These are phyloP conservation scores for Chaetodon trifasciatus DNA, from an alignment of 2,797 vertebrate species.

Conservation along the genomic window DNA sequence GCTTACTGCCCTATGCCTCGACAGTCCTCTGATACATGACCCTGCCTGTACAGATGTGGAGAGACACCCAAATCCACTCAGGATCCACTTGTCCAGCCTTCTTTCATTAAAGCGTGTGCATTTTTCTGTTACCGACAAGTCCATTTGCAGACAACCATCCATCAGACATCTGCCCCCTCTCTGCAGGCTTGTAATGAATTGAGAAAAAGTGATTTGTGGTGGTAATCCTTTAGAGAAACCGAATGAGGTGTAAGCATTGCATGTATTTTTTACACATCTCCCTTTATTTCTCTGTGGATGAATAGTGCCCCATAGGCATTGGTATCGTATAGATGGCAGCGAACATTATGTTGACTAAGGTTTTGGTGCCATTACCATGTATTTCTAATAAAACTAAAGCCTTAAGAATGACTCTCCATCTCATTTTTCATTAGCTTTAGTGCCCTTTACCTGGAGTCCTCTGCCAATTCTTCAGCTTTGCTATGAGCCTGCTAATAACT, in stretches of 20 bases:
- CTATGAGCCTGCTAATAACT: conserved; percentile 76
- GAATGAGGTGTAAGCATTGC: conserved; percentile 81
- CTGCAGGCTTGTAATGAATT: conserved; percentile 83
- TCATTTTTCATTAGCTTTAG: conserved; percentile 83
- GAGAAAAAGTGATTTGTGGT: conserved; percentile 82
- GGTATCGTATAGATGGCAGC: conserved; percentile 76
- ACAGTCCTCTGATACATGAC: conserved; percentile 57
- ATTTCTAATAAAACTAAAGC: conserved; percentile 84
- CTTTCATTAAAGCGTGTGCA: conserved; percentile 84
- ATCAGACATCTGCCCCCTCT: conserved; percentile 81
- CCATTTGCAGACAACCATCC: conserved; percentile 86
- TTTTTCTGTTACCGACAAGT: conserved; percentile 84
- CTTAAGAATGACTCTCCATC: conserved; percentile 72
- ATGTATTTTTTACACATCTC: conserved; percentile 74
- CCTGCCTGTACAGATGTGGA: conserved; percentile 49
- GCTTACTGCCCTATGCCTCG: conserved; percentile 12
- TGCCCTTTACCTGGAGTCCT: conserved; percentile 79
- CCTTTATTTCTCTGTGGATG: conserved; percentile 71
- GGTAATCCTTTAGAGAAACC: conserved; percentile 80
- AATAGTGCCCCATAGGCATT: conserved; percentile 79
- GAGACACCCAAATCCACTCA: conserved; percentile 72
- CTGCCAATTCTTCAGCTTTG: conserved; percentile 72
- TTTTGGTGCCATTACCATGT: conserved; percentile 81
- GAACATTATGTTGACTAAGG: conserved; percentile 84
- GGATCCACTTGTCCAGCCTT: conserved; percentile 75